Conservation (phyloP, 1,140 invertebrate genomes). For the Littorina saxatilis region DNA sequence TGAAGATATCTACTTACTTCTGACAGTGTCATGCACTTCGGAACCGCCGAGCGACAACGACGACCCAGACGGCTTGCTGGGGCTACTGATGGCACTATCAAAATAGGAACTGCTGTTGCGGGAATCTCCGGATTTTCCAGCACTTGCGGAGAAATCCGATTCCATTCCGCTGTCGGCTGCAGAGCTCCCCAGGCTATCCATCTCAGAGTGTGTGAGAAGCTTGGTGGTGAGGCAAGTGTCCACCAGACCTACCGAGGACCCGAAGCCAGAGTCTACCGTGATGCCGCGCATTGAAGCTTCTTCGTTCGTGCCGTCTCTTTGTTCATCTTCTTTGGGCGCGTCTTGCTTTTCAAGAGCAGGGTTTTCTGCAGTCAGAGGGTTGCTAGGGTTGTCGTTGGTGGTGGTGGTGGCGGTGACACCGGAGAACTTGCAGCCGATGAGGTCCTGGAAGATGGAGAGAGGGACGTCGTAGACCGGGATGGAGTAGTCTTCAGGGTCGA, state of each 20-base stretch:
- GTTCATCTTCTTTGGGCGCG: no score
- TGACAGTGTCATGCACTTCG: neutral
- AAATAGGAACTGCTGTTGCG: no score
- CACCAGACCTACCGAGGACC: neutral
- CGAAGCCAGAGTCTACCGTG: constrained; percentile 10
- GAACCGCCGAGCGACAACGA: neutral
- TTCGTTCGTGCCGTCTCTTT: no score
- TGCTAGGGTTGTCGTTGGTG: neutral
- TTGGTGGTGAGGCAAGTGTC: constrained; percentile 26
- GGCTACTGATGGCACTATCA: no score
- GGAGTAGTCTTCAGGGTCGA: constrained; percentile 33
- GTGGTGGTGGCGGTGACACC: neutral
- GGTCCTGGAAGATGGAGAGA: constrained; percentile 33
- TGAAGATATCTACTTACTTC: neutral
- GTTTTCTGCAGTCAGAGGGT: neutral
- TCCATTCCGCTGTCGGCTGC: neutral
- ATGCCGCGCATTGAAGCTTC: neutral
- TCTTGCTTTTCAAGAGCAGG: neutral
- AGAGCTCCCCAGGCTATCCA: neutral
- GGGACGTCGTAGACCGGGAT: constrained; percentile 41
- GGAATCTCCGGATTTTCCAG: neutral
- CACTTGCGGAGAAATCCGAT: neutral
- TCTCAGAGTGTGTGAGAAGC: neutral
- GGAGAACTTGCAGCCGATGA: constrained; percentile 35
- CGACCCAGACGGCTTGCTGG: no score